Conservation (phyloP, 2,113 vertebrate species). For the Vulpes vulpes region DNA sequence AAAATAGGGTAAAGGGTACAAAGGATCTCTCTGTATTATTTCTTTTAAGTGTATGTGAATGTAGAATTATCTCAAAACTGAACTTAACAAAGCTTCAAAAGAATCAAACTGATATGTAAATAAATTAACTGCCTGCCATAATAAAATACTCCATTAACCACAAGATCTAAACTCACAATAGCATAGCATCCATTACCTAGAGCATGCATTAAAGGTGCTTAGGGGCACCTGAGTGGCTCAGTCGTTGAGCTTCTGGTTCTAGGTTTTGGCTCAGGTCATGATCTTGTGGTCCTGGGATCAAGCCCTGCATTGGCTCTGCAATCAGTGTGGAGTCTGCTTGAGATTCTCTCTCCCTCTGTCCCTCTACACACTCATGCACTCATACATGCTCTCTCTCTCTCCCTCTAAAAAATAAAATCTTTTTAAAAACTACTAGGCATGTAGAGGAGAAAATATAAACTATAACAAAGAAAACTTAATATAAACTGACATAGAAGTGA, state of each 20-base stretch:
- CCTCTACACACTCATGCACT: neutral
- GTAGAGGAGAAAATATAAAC: neutral
- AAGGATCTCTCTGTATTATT: neutral
- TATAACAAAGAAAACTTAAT: neutral
- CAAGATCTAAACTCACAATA: neutral
- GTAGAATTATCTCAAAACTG: neutral
- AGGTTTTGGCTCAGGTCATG: neutral
- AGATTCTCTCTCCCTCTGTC: neutral
- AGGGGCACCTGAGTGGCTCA: neutral
- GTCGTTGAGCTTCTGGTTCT: neutral
- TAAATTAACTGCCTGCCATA: neutral
- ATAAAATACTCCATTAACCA: neutral
- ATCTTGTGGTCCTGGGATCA: neutral
- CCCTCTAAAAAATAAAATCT: neutral
- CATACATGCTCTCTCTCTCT: neutral
- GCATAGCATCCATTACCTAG: neutral
- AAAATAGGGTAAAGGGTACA: neutral
- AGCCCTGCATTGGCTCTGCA: neutral
- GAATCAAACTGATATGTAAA: neutral
- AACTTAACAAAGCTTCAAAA: neutral
- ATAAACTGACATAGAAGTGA: neutral
- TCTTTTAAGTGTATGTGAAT: neutral
- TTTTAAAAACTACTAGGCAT: neutral
- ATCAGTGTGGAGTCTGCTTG: neutral
- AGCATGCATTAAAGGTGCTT: neutral